These are phyloP conservation scores for Siderastrea radians DNA, from an alignment of 92 coral and sea anemone genomes.

Conservation along the genomic window DNA sequence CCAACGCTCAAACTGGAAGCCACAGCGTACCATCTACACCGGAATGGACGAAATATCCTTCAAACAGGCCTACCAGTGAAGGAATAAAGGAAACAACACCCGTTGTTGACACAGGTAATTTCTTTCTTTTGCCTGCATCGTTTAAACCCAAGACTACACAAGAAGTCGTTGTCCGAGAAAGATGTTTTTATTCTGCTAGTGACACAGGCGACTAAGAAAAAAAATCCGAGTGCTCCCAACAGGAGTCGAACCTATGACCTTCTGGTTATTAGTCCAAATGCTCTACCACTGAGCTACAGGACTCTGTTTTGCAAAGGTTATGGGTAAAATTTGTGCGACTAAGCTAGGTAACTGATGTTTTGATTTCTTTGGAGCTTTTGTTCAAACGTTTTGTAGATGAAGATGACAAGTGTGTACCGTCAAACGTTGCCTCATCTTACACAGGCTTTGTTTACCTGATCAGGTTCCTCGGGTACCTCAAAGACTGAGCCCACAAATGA, in stretches of 20 bases:
- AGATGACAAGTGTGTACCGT: background rate
- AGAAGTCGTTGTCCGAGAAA: background rate
- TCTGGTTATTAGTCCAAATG: too few species aligned
- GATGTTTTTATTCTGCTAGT: background rate
- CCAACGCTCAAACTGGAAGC: background rate
- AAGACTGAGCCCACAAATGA: constrained; percentile 11
- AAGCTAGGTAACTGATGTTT: too few species aligned
- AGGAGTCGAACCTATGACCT: too few species aligned
- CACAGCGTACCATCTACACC: background rate
- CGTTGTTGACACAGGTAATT: background rate
- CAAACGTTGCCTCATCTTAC: background rate
- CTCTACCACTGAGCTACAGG: too few species aligned
- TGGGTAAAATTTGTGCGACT: too few species aligned
- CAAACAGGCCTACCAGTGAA: background rate
- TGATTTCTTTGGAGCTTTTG: too few species aligned
- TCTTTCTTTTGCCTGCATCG: background rate
- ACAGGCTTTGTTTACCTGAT: background rate
- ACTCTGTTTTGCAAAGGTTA: too few species aligned
- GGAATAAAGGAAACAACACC: background rate
- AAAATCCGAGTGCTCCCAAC: too few species aligned
- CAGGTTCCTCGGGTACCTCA: background rate
- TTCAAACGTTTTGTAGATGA: background rate
- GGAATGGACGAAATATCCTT: background rate
- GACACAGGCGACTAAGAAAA: too few species aligned
- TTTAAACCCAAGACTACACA: too few species aligned